phyloP scores from a whole-genome alignment of 2,888 invertebrate genomes.

The Drosophila ustulata region DNA sequence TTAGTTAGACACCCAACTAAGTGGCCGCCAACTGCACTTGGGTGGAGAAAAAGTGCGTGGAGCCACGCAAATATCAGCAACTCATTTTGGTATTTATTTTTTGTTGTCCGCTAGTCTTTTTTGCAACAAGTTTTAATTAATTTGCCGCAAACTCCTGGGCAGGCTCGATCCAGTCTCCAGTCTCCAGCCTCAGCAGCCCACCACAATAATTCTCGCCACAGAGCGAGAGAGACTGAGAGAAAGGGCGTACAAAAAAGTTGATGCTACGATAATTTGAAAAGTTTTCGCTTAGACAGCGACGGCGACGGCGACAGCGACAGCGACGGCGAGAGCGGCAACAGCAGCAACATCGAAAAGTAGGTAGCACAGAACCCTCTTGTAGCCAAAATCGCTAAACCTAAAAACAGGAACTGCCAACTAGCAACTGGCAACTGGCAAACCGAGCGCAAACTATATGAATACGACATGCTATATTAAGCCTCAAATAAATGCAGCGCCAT shows the following conservation, averaged over 20 bases:
- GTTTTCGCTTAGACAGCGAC: conserved; percentile 78
- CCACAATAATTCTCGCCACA: conserved; percentile 53
- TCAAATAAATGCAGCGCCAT: conserved; percentile 80
- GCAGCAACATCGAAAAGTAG: conserved; percentile 42
- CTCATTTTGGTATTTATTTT: conserved; percentile 41
- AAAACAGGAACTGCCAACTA: conserved; percentile 44
- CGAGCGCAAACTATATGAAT: conserved; percentile 59
- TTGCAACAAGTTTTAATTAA: conserved; percentile 79
- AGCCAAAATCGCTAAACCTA: conserved; percentile 46
- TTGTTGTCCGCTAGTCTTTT: conserved; percentile 27
- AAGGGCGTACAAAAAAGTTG: conserved; percentile 66
- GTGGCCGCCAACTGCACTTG: background rate
- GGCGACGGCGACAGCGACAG: conserved; percentile 51
- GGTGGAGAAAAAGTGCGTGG: conserved; percentile 23
- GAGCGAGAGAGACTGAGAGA: conserved; percentile 4
- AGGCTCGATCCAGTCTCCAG: conserved; percentile 28
- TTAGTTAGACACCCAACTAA: conserved; percentile 4
- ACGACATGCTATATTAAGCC: conserved; percentile 76
- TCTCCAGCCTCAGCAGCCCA: conserved; percentile 4
- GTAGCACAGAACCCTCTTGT: conserved; percentile 9
- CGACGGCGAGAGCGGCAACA: conserved; percentile 51
- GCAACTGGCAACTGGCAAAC: conserved; percentile 44
- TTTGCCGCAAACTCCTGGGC: conserved; percentile 67
- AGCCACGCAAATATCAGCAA: conserved; percentile 41
- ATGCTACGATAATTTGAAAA: conserved; percentile 79